Percentiles rank a stretch among this genome's conserved stretches.
phyloP scores from a whole-genome alignment of 2,888 invertebrate genomes.

The Lottia gigantea region DNA sequence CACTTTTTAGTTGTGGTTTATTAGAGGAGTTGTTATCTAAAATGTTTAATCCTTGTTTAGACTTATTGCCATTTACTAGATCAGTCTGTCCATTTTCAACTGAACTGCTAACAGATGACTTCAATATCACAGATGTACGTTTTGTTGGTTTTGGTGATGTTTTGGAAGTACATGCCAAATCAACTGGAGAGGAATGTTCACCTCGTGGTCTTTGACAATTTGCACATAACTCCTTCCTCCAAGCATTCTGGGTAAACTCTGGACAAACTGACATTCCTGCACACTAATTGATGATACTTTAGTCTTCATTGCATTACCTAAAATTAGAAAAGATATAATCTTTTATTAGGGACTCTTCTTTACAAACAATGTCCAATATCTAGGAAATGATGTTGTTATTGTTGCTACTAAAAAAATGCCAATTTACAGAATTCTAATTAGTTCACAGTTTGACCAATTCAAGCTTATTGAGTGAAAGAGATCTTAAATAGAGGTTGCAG shows the following conservation, averaged over 20 bases:
- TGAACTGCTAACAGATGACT: slow-evolving; percentile 19
- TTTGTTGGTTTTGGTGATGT: slow-evolving; percentile 48
- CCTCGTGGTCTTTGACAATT: slow-evolving; percentile 54
- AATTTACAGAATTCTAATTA: too few relatives aligned
- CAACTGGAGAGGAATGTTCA: slow-evolving; percentile 39
- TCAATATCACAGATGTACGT: slow-evolving; percentile 37
- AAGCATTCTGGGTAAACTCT: slow-evolving; percentile 61
- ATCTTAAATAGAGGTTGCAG: too few relatives aligned
- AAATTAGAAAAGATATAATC: neutral
- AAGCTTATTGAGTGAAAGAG: too few relatives aligned
- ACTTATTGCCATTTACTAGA: slow-evolving; percentile 11
- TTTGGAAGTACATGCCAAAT: neutral
- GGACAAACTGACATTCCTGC: slow-evolving; percentile 43
- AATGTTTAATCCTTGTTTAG: slow-evolving; percentile 1
- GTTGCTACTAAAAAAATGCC: too few relatives aligned
- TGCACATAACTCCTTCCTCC: slow-evolving; percentile 58
- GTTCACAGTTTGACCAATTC: too few relatives aligned
- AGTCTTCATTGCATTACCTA: slow-evolving; percentile 19
- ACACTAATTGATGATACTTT: neutral
- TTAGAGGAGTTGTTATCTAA: neutral
- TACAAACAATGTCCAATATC: too few relatives aligned
- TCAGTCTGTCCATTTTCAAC: slow-evolving; percentile 20
- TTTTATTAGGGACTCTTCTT: too few relatives aligned
- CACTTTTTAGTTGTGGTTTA: neutral
- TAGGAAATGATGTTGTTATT: too few relatives aligned